Percentiles rank a stretch among this genome's conserved stretches.
phyloP scores from a whole-genome alignment of 1,140 invertebrate species.

The Trichogramma pretiosum region DNA sequence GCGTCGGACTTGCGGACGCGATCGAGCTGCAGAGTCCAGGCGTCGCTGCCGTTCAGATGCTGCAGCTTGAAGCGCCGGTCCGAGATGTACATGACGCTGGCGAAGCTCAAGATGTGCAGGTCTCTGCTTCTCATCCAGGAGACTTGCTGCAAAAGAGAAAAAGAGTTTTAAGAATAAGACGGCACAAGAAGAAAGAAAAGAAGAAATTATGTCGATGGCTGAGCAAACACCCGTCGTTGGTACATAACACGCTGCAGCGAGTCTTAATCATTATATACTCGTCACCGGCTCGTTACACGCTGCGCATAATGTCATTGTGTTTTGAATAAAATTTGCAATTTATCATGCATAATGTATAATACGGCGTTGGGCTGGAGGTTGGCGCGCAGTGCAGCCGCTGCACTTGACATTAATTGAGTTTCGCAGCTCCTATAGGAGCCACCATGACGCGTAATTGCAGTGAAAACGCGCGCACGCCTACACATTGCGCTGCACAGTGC shows the following conservation, averaged over 20 bases:
- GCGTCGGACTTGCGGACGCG: slow-evolving; percentile 55
- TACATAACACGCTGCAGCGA: too few relatives aligned
- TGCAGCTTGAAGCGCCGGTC: slow-evolving; percentile 58
- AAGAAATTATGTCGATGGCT: too few relatives aligned
- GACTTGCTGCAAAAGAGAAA: slow-evolving; percentile 49
- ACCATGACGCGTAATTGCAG: not conserved
- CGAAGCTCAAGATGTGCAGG: slow-evolving; percentile 66
- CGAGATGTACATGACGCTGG: slow-evolving; percentile 58
- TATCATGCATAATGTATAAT: too few relatives aligned
- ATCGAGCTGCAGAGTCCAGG: slow-evolving; percentile 61
- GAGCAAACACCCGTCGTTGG: too few relatives aligned
- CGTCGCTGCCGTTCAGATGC: slow-evolving; percentile 46
- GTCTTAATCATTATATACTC: slow-evolving; percentile 2
- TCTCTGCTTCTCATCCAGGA: slow-evolving; percentile 68
- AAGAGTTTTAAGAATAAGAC: too few relatives aligned
- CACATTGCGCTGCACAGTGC: not conserved
- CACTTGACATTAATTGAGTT: slow-evolving; percentile 11
- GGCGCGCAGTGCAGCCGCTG: not conserved
- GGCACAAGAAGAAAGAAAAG: too few relatives aligned
- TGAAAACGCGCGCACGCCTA: not conserved
- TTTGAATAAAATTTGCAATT: slow-evolving; percentile 9
- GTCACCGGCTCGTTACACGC: not conserved
- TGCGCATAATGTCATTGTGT: not conserved
- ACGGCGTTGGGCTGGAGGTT: too few relatives aligned
- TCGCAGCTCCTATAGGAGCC: not conserved